Evolutionary conservation across 1,140 invertebrate genomes (phyloP), one percentile per base, ranked within the genome.

Genomic region (Subanguina moxae): DNA sequence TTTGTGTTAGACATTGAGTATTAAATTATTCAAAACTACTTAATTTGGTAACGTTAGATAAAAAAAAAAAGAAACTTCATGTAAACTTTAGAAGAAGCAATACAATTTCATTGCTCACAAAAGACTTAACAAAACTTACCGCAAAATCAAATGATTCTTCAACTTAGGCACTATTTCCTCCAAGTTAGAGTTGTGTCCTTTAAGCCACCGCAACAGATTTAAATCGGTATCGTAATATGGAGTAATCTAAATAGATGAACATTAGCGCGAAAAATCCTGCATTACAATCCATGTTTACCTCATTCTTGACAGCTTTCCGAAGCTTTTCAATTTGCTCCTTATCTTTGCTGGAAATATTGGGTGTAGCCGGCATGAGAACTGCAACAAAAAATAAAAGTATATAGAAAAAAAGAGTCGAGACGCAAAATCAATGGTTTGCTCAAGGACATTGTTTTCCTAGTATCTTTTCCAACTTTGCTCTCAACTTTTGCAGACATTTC

Each of bases 151-250:
- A 63, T 71, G 69, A 57, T 73, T 71, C 43, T 62, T 71, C 17
- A 79, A 42, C 57, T 77, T 78, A 3, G 73, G 76, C 25, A 79
- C 63, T 32, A 77, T 79, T 43, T 83, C 67, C 19, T 68, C 71
- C 32, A 82, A 42, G 38, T 82, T 82, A 59, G 82, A 68, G 43
- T 82, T 72, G 61, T 82, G 79, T 0, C 80, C 80, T 63, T 78
- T 71, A 8, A 82, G 71, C 80, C 80, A 82, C n/a, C 80, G 78
- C 45, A 82, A 73, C 19, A 82, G 62, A 48, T 82, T 82, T 61
- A 82, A 82, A 42, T 82, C 76, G 17, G 80, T 82, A 59, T 82
- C 80, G 56, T 82, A 82, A 45, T 82, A 82, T 5, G 80, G 74
- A 17, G 80, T 82, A 1, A 82, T 25, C 73, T 75, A 3, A 62